Percentiles rank a stretch among this genome's conserved stretches.
These are phyloP conservation scores for Orchesellides sinensis DNA, from an alignment of 2,888 invertebrate species.

Conservation along the genomic window DNA sequence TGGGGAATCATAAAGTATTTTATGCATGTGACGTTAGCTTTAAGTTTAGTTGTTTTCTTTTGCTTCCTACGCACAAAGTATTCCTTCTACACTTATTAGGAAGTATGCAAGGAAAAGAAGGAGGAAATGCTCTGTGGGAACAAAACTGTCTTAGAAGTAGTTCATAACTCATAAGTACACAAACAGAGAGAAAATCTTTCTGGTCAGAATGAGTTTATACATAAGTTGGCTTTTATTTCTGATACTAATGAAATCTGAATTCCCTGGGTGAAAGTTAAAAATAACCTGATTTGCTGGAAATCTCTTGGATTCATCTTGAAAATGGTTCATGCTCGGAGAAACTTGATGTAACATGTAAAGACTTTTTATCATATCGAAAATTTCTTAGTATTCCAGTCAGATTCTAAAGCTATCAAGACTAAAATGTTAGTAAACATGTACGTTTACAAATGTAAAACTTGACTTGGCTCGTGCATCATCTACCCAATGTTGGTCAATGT, in stretches of 20 bases:
- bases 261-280: conserved; percentile 54
- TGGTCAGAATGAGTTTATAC: conserved; percentile 14
- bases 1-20: conserved; percentile 54
- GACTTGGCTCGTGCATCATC: not conserved
- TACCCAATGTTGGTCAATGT: not conserved
- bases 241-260: conserved; percentile 60
- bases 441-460: too few species aligned
- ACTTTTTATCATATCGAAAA: not conserved
- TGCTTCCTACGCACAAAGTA: too few species aligned
- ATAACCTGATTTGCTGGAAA: conserved; percentile 53
- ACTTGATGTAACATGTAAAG: not conserved
- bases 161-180: conserved; percentile 53
- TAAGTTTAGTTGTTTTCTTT: conserved; percentile 7
- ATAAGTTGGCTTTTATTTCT: conserved; percentile 46
- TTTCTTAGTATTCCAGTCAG: not conserved
- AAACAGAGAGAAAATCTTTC: conserved; percentile 15
- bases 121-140: conserved; percentile 34
- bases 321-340: conserved; percentile 30
- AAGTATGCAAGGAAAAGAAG: too few species aligned
- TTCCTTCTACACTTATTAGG: conserved; percentile 10
- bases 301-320: conserved; percentile 48
- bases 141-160: conserved; percentile 30
- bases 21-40: conserved; percentile 43
- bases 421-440: not conserved
- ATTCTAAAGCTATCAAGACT: not conserved